Percentiles rank a stretch among this genome's conserved stretches.
These are phyloP conservation scores for Montipora capricornis DNA, from an alignment of 64 coral and sea anemone genomes.

Conservation along the genomic window DNA sequence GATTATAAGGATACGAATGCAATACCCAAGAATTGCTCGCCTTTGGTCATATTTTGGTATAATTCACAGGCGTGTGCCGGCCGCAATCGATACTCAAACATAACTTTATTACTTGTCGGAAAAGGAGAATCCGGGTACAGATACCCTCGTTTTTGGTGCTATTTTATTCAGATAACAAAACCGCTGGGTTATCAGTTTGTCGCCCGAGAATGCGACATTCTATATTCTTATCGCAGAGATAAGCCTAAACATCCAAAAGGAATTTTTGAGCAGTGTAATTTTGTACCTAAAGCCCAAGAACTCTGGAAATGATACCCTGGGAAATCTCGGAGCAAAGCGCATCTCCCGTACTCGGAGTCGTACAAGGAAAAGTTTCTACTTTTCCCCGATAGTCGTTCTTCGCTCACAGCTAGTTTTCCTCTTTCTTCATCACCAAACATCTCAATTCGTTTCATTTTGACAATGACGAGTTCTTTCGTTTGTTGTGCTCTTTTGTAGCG, in stretches of 20 bases:
- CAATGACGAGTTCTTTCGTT: too few species aligned
- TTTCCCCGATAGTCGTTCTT: too few species aligned
- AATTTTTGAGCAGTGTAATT: not conserved
- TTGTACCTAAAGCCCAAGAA: not conserved
- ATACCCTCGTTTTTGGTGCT: conserved; percentile 30
- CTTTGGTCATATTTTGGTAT: not conserved
- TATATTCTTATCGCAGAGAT: conserved; percentile 11
- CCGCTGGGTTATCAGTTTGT: conserved; percentile 31
- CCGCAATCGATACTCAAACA: conserved; percentile 5
- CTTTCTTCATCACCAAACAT: too few species aligned
- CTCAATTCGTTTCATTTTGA: too few species aligned
- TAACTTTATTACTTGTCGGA: not conserved
- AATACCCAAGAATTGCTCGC: not conserved
- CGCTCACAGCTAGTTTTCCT: too few species aligned
- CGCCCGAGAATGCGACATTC: not conserved
- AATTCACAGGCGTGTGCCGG: conserved; percentile 9
- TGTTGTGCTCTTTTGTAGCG: too few species aligned
- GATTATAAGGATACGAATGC: not conserved
- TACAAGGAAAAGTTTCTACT: too few species aligned
- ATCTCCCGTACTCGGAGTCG: too few species aligned
- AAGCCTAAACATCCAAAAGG: conserved; percentile 1
- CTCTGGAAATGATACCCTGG: not conserved
- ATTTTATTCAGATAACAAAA: conserved; percentile 46
- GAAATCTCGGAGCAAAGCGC: too few species aligned
- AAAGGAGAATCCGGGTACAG: not conserved